A percentile compares a stretch with the other conserved stretches of the same genome.
Conservation (phyloP, 2,888 invertebrate species). For the Priapulus caudatus region DNA sequence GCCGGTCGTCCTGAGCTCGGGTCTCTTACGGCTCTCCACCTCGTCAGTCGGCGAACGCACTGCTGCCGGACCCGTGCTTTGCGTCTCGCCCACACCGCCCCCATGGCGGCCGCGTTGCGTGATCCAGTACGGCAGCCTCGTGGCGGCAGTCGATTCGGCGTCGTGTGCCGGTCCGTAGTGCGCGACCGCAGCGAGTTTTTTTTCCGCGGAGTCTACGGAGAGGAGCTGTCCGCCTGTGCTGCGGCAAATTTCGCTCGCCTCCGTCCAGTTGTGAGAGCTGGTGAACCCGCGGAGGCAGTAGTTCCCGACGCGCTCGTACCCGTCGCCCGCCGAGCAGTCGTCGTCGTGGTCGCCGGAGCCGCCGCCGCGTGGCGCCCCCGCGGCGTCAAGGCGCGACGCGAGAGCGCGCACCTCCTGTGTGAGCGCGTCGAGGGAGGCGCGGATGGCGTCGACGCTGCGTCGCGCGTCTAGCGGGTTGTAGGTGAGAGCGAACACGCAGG, state of each 20-base stretch:
- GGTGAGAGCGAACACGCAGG: neutral
- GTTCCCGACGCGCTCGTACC: neutral
- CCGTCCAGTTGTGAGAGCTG: neutral
- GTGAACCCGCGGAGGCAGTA: neutral
- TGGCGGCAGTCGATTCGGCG: too few relatives aligned
- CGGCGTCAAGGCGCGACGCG: neutral
- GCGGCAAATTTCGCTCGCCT: neutral
- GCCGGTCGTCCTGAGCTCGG: too few relatives aligned
- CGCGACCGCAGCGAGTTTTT: too few relatives aligned
- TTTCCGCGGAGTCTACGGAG: neutral
- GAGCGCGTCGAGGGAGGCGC: too few relatives aligned
- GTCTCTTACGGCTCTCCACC: too few relatives aligned
- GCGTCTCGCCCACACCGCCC: too few relatives aligned
- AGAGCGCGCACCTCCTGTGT: neutral
- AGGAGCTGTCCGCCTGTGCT: neutral
- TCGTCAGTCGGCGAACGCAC: too few relatives aligned
- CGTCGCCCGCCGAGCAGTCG: too few relatives aligned
- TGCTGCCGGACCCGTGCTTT: too few relatives aligned
- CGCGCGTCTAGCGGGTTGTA: neutral
- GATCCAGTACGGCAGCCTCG: too few relatives aligned
- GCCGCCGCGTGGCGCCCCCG: neutral
- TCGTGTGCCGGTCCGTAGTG: too few relatives aligned
- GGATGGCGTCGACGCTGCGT: neutral
- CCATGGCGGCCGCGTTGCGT: too few relatives aligned
- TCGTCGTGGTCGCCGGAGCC: neutral